A percentile compares a stretch with the other conserved stretches of the same genome.
These are phyloP conservation scores for Stictonetta naevosa DNA, from an alignment of 2,113 vertebrate species.

Conservation along the genomic window DNA sequence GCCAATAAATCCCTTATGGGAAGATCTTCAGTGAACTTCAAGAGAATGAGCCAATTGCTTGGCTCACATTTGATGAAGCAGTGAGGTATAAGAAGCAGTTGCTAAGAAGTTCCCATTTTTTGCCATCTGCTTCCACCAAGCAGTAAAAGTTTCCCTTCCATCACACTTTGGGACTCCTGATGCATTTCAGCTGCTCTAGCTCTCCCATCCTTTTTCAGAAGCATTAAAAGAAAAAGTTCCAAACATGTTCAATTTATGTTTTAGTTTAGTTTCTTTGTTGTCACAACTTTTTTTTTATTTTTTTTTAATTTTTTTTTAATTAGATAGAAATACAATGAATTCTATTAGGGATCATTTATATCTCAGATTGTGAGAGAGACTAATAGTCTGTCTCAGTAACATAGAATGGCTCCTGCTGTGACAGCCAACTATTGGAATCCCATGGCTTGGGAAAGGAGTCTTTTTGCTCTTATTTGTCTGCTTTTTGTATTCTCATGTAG, in stretches of 20 bases:
- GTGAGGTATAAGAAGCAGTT: neutral
- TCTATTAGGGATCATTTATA: constrained; percentile 23
- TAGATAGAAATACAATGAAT: neutral
- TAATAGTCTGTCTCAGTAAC: neutral
- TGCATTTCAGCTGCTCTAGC: neutral
- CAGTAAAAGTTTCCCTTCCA: neutral
- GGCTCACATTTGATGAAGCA: neutral
- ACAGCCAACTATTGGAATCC: neutral
- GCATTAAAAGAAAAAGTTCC: neutral
- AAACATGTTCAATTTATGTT: neutral
- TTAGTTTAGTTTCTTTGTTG: neutral
- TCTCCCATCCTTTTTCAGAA: neutral
- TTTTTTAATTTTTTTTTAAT: neutral
- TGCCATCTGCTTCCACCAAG: neutral
- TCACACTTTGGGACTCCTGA: neutral
- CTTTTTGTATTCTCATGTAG: neutral
- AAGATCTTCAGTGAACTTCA: constrained; percentile 34
- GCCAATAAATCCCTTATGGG: constrained; percentile 27
- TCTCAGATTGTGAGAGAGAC: neutral
- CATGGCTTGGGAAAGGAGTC: constrained; percentile 9
- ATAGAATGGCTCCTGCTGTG: neutral
- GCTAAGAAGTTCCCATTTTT: neutral
- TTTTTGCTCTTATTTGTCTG: neutral
- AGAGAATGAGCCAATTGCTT: neutral
- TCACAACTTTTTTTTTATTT: neutral